Base-by-base conservation (phyloP, 2,797 vertebrate genomes). In the Pygocentrus nattereri region DNA sequence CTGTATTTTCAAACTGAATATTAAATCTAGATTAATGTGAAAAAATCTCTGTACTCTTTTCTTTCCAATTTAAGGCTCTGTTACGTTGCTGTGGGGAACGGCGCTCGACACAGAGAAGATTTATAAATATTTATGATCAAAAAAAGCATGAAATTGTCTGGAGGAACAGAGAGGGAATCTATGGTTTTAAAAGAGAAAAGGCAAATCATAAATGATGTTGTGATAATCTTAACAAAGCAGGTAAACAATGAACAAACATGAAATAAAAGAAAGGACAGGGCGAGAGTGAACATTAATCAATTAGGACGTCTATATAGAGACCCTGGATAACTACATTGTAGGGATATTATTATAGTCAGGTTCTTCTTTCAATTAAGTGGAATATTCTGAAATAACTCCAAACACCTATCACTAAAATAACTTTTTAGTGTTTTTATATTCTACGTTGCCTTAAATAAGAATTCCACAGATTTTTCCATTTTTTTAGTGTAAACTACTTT, bases 21-120 rank as follows among this genome's bases (percentile, higher is more conserved):
- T 97, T 96, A 98, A 97, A 97, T 96, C 93, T 96, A 96, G 96
- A 97, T 97, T 98, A 97, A 97, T 97, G 94, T 94, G 94, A 90
- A 96, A 95, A 95, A 30, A 95, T 89, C 93, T 94, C 93, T 92
- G 83, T 71, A 88, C 90, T 90, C 87, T 92, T 90, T 91, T 90
- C 92, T 80, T 91, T 92, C 88, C 88, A 89, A 92, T 87, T 83
- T 88, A 91, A 85, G 76, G 87, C 79, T 89, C 81, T 80, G 88
- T 78, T 88, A 82, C 84, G 84, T 90, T 90, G 68, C 69, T 78
- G 76, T 70, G 84, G 85, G 89, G 50, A 83, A 62, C 47, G 74
- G 86, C 27, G 84, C 90, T 79, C 89, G 31, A 89, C 68, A 78
- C 38, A 74, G 30, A 78, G 74, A 50, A 5, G 75, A 81, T 86